Evolutionary conservation across 2,888 invertebrate species (phyloP).

Genomic region (Tryphoninae sp.): DNA sequence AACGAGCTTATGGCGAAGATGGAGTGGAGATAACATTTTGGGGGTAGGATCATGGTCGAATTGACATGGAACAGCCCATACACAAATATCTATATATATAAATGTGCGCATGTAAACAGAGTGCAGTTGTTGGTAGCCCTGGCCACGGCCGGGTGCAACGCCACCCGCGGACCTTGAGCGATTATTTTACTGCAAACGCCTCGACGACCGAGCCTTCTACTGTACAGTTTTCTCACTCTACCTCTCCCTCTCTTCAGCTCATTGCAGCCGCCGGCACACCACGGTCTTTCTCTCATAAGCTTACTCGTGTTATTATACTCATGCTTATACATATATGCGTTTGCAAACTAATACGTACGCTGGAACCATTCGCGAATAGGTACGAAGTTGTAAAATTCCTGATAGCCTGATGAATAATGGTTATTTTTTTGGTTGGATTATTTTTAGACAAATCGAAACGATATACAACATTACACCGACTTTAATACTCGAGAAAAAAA

Average conservation of each 20-base stretch:
- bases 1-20: background rate
- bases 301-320: slow-evolving; percentile 32
- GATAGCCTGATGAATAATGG: background rate
- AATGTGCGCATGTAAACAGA: slow-evolving; percentile 75
- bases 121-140: slow-evolving; percentile 78
- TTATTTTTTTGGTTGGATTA: background rate
- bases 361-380: no score
- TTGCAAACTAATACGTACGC: no score
- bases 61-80: background rate
- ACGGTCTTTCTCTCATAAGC: slow-evolving; percentile 50
- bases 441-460: background rate
- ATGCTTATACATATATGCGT: background rate
- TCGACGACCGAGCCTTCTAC: slow-evolving; percentile 58
- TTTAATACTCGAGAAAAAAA: background rate
- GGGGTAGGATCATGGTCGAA: no score
- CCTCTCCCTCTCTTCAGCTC: slow-evolving; percentile 18
- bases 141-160: slow-evolving; percentile 79
- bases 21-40: no score
- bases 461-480: background rate
- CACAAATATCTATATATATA: background rate
- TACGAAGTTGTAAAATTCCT: background rate
- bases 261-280: slow-evolving; percentile 38
- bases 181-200: slow-evolving; percentile 80
- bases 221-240: slow-evolving; percentile 21
- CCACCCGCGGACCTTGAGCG: slow-evolving; percentile 81